Conservation (phyloP, 2,797 vertebrate species). For the Pipistrellus pygmaeus region DNA sequence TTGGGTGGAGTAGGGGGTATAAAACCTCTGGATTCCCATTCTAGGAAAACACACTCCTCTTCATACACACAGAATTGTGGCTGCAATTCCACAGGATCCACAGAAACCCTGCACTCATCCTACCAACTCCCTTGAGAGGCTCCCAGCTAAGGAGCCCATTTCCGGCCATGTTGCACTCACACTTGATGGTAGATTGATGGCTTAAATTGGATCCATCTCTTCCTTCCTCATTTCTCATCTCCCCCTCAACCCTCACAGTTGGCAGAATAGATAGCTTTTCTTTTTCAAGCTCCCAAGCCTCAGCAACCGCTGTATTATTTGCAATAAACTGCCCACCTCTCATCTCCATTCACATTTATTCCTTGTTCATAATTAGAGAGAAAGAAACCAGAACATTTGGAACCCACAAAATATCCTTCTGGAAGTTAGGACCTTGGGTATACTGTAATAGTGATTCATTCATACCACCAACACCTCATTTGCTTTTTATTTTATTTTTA, state of each 20-base stretch:
- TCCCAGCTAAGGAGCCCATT: background rate
- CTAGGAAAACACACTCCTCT: background rate
- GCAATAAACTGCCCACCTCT: background rate
- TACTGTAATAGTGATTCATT: background rate
- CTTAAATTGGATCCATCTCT: background rate
- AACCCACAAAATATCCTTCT: background rate
- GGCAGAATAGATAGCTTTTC: conserved; percentile 9
- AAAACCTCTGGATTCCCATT: background rate
- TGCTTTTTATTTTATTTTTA: background rate
- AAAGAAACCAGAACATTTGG: background rate
- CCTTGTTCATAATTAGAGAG: background rate
- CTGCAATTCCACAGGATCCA: background rate
- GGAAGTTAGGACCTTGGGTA: background rate
- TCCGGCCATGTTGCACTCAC: background rate
- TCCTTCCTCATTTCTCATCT: background rate
- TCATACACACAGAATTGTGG: background rate
- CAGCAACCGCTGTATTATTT: background rate
- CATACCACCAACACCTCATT: background rate
- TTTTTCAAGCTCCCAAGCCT: background rate
- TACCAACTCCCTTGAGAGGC: background rate
- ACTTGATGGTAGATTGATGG: background rate
- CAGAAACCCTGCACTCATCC: background rate
- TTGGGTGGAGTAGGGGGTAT: background rate
- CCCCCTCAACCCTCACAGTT: background rate
- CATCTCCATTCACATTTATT: background rate